phyloP scores from a whole-genome alignment of 2,797 vertebrate species.

The Mormyrops attenuatus region DNA sequence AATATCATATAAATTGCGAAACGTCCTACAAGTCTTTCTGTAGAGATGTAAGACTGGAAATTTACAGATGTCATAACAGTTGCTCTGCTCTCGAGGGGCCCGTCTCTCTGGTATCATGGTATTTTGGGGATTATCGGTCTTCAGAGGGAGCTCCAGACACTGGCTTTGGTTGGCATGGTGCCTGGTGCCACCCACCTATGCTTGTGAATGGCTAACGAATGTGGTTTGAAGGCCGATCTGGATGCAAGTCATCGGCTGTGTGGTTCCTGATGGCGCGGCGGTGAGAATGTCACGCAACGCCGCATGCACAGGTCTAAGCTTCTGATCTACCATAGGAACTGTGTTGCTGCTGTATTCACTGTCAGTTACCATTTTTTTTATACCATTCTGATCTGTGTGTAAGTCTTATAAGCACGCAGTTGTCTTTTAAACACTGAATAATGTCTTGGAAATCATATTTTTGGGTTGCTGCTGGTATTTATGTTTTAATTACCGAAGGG shows the following conservation, averaged over 20 bases:
- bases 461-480: background rate
- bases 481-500: background rate
- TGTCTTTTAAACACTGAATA: background rate
- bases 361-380: background rate
- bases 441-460: conserved; percentile 1
- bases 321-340: background rate
- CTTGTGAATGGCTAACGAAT: background rate
- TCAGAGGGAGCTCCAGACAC: background rate
- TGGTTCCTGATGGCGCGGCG: background rate
- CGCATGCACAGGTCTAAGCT: background rate
- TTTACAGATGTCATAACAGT: background rate
- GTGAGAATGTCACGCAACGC: background rate
- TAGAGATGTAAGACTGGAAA: background rate
- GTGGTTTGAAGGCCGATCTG: background rate
- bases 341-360: background rate
- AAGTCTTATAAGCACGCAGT: background rate
- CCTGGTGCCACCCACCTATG: background rate
- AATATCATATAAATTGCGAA: background rate
- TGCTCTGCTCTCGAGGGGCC: background rate
- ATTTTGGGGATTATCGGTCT: background rate
- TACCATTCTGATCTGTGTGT: background rate
- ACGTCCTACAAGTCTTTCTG: background rate
- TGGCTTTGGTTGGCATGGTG: background rate
- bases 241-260: background rate
- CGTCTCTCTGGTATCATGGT: background rate